These are phyloP conservation scores for Osmerus mordax DNA, from an alignment of 2,113 vertebrate species.

Conservation along the genomic window DNA sequence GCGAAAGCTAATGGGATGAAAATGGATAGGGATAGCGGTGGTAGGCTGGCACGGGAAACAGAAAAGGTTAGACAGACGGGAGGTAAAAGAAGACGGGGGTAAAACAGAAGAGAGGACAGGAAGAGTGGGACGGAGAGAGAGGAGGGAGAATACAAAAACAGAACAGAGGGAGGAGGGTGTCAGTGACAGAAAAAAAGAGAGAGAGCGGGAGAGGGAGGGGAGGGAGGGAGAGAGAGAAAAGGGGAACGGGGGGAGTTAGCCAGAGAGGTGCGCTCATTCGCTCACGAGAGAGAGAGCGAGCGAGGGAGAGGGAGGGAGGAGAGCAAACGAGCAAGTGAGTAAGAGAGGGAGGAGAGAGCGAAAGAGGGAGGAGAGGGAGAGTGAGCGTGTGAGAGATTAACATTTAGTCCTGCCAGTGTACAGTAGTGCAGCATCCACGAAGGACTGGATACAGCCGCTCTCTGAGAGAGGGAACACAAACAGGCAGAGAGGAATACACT, in stretches of 20 bases:
- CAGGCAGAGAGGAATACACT: conserved; percentile 20
- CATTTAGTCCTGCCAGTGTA: conserved; percentile 66
- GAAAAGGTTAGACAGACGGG: conserved; percentile 9
- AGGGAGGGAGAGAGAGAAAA: conserved; percentile 13
- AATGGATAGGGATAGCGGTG: conserved; percentile 31
- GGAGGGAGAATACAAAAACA: background rate
- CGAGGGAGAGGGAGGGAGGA: conserved; percentile 28
- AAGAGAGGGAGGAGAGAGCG: conserved; percentile 34
- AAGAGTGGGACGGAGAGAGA: conserved; percentile 9
- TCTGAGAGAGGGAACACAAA: conserved; percentile 8
- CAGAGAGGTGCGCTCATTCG: conserved; percentile 57
- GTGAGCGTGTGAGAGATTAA: conserved; percentile 56
- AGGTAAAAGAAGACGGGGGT: conserved; percentile 1
- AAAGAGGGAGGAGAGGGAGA: conserved; percentile 28
- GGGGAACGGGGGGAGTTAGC: conserved; percentile 33
- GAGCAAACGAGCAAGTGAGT: conserved; percentile 33
- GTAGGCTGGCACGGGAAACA: conserved; percentile 4
- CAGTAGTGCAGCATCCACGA: conserved; percentile 51
- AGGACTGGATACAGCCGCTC: conserved; percentile 48
- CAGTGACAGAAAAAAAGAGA: conserved; percentile 25
- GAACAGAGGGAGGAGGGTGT: conserved; percentile 11
- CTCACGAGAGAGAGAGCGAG: conserved; percentile 37
- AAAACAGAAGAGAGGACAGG: conserved; percentile 2
- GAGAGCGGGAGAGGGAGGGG: background rate
- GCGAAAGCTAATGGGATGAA: conserved; percentile 3